Conservation (phyloP, 2,797 vertebrate species). For the Rhabdomys pumilio region DNA sequence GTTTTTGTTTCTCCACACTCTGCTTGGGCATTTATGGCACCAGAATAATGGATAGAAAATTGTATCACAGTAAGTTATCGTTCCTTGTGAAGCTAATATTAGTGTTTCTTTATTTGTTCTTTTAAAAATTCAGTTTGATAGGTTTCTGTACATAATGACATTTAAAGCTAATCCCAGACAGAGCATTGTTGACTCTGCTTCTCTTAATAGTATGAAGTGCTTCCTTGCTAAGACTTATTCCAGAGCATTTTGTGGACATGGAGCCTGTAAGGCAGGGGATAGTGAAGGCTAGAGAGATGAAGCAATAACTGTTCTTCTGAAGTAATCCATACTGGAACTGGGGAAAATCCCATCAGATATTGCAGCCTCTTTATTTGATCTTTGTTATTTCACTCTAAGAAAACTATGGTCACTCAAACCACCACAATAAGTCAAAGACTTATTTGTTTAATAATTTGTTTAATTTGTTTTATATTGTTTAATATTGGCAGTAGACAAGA, state of each 20-base stretch:
- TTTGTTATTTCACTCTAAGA: conserved; percentile 38
- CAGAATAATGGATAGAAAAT: conserved; percentile 48
- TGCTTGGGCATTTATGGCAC: not conserved
- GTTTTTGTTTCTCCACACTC: not conserved
- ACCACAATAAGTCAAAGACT: conserved; percentile 55
- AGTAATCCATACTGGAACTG: not conserved
- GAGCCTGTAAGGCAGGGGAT: not conserved
- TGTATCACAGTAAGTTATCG: conserved; percentile 25
- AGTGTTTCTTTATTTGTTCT: conserved; percentile 52
- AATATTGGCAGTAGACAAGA: not conserved
- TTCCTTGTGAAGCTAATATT: not conserved
- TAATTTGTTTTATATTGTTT: conserved; percentile 12
- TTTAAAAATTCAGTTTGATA: conserved; percentile 58
- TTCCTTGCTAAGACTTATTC: conserved; percentile 43
- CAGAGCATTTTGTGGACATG: not conserved
- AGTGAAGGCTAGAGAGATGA: not conserved
- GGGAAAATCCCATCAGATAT: not conserved
- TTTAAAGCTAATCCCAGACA: conserved; percentile 39
- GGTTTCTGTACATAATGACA: conserved; percentile 58
- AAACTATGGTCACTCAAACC: not conserved
- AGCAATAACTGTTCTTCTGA: not conserved
- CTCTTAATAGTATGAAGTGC: not conserved
- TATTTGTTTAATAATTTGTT: too few relatives aligned
- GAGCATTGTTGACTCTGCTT: not conserved
- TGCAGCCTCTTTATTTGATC: not conserved